Percentiles rank a stretch among this genome's conserved stretches.
Conservation (phyloP, 2,888 invertebrate species). For the Drosophila peninsularis region DNA sequence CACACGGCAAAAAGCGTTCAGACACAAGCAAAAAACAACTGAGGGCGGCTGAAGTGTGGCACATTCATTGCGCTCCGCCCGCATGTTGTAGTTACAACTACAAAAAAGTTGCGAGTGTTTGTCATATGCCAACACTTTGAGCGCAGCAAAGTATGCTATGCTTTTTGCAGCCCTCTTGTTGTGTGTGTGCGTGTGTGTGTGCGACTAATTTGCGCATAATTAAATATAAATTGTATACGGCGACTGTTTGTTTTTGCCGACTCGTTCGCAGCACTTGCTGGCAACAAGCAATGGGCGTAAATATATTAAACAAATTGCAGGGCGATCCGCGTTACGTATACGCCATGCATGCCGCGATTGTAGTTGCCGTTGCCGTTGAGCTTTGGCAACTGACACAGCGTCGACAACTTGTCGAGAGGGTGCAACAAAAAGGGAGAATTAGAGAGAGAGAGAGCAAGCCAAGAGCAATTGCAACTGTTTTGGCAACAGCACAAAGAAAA, state of each 20-base stretch:
- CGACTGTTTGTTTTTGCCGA: slow-evolving; percentile 68
- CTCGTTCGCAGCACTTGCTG: slow-evolving; percentile 34
- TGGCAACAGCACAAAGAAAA: slow-evolving; percentile 78
- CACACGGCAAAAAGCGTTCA: slow-evolving; percentile 7
- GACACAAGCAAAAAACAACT: slow-evolving; percentile 14
- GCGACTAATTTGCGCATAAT: slow-evolving; percentile 82
- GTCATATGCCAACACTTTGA: slow-evolving; percentile 78
- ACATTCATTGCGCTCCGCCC: slow-evolving; percentile 35
- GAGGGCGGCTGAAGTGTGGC: slow-evolving; percentile 20
- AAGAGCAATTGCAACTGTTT: slow-evolving; percentile 75
- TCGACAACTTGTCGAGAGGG: slow-evolving; percentile 30
- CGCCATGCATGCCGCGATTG: slow-evolving; percentile 64
- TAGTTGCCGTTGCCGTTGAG: slow-evolving; percentile 30
- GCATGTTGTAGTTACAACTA: slow-evolving; percentile 42
- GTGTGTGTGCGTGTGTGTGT: slow-evolving; percentile 18
- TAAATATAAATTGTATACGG: slow-evolving; percentile 81
- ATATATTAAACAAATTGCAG: slow-evolving; percentile 79
- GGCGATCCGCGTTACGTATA: slow-evolving; percentile 64
- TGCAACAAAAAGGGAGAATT: slow-evolving; percentile 8
- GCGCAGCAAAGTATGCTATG: slow-evolving; percentile 56
- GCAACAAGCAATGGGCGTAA: slow-evolving; percentile 78
- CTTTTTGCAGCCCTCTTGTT: slow-evolving; percentile 52
- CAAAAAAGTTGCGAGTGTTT: slow-evolving; percentile 76
- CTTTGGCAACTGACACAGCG: slow-evolving; percentile 59
- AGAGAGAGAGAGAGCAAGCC: slow-evolving; percentile 11